Base-by-base conservation (phyloP, 2,797 vertebrate species). In the Aulostomus chinensis region DNA sequence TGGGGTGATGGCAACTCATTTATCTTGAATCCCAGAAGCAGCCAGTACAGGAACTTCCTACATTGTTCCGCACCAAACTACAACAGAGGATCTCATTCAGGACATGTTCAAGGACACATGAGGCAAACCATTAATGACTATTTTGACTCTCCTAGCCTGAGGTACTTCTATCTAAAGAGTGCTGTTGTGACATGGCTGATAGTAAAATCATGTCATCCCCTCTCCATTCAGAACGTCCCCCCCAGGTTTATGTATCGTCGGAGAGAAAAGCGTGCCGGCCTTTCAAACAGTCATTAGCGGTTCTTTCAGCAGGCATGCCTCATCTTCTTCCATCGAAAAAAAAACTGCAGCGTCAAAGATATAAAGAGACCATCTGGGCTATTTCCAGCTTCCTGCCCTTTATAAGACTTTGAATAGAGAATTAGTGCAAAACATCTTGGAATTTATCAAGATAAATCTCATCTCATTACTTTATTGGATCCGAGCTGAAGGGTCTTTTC, bases 71-170 rank as follows among this genome's bases (percentile, higher is more conserved):
- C 66, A 75, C 49, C 68, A 62, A 81, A 78, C 55, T 62, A 74
- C 34, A 50, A 70, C 65, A 8, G 52, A 67, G 69, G 54, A 65
- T 53, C 39, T 37, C 36, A 24, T 81, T 78, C 86, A 88, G 79
- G 53, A 85, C 63, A 75, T 53, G 45, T 75, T 80, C 77, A 60
- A 74, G 73, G 58, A 82, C 74, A 76, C 70, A 69, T 54, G 68
- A 58, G 61, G 68, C 47, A 43, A 75, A 58, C 53, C 62, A 68
- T 67, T 65, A 68, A 32, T 38, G 53, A 15, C 9, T 13, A 15
- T 57, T 73, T 70, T 29, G 15, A 61, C 55, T 58, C 49, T 28
- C 41, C 42, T 14, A 43, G 70, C 77, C 80, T 9, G 53, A 57
- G 67, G 73, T 58, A 22, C 55, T 63, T 60, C 55, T 40, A 2